phyloP scores from a whole-genome alignment of 2,888 invertebrate genomes.

The Tetragonula carbonaria region DNA sequence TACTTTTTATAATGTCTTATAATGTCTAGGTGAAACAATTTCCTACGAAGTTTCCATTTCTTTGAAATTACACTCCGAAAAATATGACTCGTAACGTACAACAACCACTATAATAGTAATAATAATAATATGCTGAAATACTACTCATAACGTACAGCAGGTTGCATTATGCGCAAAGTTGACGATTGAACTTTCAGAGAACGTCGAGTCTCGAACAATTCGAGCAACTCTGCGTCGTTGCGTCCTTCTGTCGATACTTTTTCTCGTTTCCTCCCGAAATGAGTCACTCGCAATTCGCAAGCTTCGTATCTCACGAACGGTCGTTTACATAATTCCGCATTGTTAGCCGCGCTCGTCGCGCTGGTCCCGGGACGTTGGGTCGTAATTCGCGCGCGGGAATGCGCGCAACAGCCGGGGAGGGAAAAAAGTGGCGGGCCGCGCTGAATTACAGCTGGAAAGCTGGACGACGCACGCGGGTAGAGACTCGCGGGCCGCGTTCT shows the following conservation, averaged over 20 bases:
- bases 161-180: neutral
- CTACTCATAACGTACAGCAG: too few species aligned
- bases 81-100: too few species aligned
- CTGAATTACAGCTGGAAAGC: conserved; percentile 21
- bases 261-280: neutral
- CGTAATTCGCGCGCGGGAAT: conserved; percentile 37
- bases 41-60: too few species aligned
- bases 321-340: conserved; percentile 19
- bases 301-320: neutral
- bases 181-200: neutral
- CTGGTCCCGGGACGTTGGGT: too few species aligned
- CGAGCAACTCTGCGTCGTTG: neutral
- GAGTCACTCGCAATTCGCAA: neutral
- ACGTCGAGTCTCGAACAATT: neutral
- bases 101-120: too few species aligned
- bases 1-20: too few species aligned
- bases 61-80: too few species aligned
- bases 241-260: neutral
- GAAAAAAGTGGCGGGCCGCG: conserved; percentile 7
- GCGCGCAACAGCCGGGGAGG: neutral
- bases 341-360: neutral
- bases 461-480: neutral
- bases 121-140: too few species aligned
- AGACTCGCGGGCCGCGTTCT: conserved; percentile 17
- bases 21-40: too few species aligned